phyloP scores from a whole-genome alignment of 2,888 invertebrate species.

The Diadegma fenestrale region DNA sequence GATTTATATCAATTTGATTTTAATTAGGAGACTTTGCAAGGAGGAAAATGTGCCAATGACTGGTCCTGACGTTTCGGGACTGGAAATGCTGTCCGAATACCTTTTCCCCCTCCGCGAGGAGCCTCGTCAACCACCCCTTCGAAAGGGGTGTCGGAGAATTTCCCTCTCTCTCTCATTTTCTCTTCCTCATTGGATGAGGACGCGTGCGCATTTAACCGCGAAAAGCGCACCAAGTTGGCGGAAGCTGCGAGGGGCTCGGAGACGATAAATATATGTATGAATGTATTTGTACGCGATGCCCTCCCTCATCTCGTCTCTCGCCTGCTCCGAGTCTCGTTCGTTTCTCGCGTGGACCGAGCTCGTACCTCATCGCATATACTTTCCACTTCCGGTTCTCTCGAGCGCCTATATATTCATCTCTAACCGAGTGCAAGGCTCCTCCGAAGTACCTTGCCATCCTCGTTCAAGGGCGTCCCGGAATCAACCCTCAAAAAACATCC shows the following conservation, averaged over 20 bases:
- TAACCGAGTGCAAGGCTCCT: slow-evolving; percentile 70
- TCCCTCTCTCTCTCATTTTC: background rate
- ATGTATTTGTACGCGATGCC: background rate
- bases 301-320: slow-evolving; percentile 51
- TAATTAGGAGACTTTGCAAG: background rate
- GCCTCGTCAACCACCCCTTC: slow-evolving; percentile 26
- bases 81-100: background rate
- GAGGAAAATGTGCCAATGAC: slow-evolving; percentile 8
- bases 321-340: slow-evolving; percentile 45
- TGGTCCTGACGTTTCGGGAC: background rate
- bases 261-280: background rate
- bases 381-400: slow-evolving; percentile 52
- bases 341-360: slow-evolving; percentile 19
- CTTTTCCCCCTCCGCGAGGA: background rate
- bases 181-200: background rate
- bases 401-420: slow-evolving; percentile 25
- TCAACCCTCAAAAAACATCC: slow-evolving; percentile 69
- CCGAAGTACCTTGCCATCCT: slow-evolving; percentile 77
- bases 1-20: background rate
- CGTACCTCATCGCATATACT: slow-evolving; percentile 32
- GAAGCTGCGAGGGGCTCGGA: slow-evolving; percentile 60
- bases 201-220: slow-evolving; percentile 56
- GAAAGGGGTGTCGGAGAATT: slow-evolving; percentile 24
- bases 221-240: slow-evolving; percentile 65
- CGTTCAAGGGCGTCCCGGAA: slow-evolving; percentile 80